Conservation (phyloP, 1,140 invertebrate genomes). For the Vanessa tameamea region DNA sequence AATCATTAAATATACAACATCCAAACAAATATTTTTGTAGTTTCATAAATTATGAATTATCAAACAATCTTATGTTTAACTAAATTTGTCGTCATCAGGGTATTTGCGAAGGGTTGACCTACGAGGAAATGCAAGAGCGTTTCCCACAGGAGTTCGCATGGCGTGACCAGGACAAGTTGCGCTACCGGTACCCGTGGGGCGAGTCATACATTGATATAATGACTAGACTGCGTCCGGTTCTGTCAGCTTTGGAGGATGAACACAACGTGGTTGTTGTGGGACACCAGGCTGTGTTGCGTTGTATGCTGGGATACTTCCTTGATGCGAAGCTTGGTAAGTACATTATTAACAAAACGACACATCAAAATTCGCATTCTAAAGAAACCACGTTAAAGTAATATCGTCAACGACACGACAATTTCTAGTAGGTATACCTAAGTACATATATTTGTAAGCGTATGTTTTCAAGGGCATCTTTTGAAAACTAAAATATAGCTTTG, state of each 20-base stretch:
- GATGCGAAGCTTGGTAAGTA: slow-evolving; percentile 87
- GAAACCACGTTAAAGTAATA: no score
- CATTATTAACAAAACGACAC: slow-evolving; percentile 8
- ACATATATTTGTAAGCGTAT: no score
- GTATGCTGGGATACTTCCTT: slow-evolving; percentile 94
- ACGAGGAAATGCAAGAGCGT: slow-evolving; percentile 94
- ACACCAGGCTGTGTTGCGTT: slow-evolving; percentile 95
- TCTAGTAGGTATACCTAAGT: no score
- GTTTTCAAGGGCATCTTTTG: no score
- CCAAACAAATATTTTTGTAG: no score
- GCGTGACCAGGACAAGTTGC: slow-evolving; percentile 94
- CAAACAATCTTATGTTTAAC: not conserved
- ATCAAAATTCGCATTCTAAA: not conserved
- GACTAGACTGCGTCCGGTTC: slow-evolving; percentile 89
- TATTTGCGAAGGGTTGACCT: slow-evolving; percentile 95
- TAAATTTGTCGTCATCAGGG: slow-evolving; percentile 81
- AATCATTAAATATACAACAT: no score
- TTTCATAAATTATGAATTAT: no score
- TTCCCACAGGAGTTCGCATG: slow-evolving; percentile 95
- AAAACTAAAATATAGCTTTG: not conserved
- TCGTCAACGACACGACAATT: no score
- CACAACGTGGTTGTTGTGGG: slow-evolving; percentile 93
- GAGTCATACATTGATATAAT: slow-evolving; percentile 95
- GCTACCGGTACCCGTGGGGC: slow-evolving; percentile 95
- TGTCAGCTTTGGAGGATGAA: slow-evolving; percentile 90